Base-by-base conservation (phyloP, 2,888 invertebrate species). In the Ormyrus labotus region DNA sequence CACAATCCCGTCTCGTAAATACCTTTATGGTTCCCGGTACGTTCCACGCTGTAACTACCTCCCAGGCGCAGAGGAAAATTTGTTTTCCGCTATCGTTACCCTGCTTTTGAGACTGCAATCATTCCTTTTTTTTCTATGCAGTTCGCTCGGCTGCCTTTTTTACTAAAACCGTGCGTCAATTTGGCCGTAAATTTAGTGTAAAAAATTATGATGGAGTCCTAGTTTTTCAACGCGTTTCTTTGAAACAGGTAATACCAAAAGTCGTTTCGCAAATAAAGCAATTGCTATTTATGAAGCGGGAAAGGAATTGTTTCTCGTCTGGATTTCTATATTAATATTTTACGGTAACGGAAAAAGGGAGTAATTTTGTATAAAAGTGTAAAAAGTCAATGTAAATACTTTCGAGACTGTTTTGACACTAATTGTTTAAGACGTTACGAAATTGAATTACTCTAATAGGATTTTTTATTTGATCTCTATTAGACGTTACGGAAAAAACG, bases 81-180 rank as follows among this genome's bases (percentile, higher is more conserved):
- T 70, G 58, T 74, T 74, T 74, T 64, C n/a, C 60, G 34, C 19
- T 70, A 45, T 65, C 69, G 64, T 70, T 74, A 64, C 45, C 79
- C 73, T 45, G 50, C 5, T 73, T 79, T 72, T 61, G 0, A 61
- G 51, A 47, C 45, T 19, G 48, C 50, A 73, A 47, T 73, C 55
- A 57, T 53, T 73, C 7, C 10, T 19, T 34, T 71, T 71, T 72
- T 34, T 9, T 34, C 34, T 34, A 34, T 34, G 4, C 34, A 34
- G 34, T 4, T 34, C 34, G 34, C 34, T 34, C 34, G 4, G 34
- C 34, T 34, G 34, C 34, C 34, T 34, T 34, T 34, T 34, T 34
- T 34, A 34, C 34, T 34, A 34, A 34, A 34, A 34, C 34, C 45
- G 11, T 7, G 47, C n/a, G 48, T 10, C 8, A 69, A 10, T 47